Conservation (phyloP, 2,113 vertebrate species). For the Arenaria interpres region DNA sequence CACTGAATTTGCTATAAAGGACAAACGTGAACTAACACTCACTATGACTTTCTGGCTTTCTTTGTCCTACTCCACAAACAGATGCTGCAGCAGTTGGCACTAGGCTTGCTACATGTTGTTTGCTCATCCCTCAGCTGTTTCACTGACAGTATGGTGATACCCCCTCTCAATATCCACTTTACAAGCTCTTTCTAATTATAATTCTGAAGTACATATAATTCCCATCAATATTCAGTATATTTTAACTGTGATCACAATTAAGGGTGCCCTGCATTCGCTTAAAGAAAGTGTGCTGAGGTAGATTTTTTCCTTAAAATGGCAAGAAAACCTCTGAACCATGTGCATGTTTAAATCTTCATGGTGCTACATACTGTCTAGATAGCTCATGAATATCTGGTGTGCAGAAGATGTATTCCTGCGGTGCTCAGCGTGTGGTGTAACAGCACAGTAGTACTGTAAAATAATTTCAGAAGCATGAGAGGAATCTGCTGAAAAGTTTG, state of each 20-base stretch:
- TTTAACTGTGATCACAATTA: background rate
- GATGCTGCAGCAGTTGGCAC: background rate
- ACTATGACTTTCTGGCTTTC: background rate
- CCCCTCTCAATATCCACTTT: background rate
- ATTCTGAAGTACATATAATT: background rate
- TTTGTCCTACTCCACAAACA: background rate
- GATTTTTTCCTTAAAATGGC: background rate
- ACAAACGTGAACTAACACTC: background rate
- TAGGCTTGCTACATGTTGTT: background rate
- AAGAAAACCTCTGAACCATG: background rate
- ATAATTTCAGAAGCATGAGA: background rate
- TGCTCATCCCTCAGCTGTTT: constrained; percentile 8
- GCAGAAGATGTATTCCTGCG: background rate
- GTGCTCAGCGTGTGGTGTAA: background rate
- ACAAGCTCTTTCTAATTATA: background rate
- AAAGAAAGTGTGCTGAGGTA: background rate
- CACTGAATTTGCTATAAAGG: background rate
- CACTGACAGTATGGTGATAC: background rate
- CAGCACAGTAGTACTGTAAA: background rate
- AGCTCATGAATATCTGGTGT: background rate
- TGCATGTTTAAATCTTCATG: background rate
- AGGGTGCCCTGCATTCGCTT: background rate
- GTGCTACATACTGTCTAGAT: background rate
- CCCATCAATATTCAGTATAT: background rate
- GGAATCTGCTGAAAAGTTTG: background rate